These are phyloP conservation scores for Strix uralensis DNA, from an alignment of 2,113 vertebrate species.

Conservation along the genomic window DNA sequence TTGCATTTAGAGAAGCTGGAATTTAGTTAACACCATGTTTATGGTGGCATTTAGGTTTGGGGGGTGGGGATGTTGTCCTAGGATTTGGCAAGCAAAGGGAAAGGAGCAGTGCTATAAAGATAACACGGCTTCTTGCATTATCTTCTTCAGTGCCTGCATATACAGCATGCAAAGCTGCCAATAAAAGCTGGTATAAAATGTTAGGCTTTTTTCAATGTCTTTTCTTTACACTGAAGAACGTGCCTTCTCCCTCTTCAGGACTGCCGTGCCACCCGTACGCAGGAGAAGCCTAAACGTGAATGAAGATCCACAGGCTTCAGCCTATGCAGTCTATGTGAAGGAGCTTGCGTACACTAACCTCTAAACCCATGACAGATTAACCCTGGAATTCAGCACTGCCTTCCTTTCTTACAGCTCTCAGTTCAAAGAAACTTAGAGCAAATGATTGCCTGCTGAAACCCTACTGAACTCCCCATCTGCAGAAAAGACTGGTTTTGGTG, in stretches of 20 bases:
- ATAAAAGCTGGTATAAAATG: not conserved
- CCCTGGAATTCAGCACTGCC: not conserved
- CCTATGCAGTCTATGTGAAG: not conserved
- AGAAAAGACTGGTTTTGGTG: not conserved
- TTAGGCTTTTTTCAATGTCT: not conserved
- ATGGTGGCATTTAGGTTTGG: not conserved
- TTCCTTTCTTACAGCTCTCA: not conserved
- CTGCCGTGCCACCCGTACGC: fast-evolving
- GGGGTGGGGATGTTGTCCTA: not conserved
- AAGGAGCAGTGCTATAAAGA: not conserved
- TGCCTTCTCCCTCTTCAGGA: not conserved
- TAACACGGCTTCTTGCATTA: not conserved
- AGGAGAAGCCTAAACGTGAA: not conserved
- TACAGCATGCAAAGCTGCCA: not conserved
- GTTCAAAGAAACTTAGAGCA: not conserved
- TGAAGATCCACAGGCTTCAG: not conserved
- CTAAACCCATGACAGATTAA: not conserved
- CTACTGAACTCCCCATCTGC: not conserved
- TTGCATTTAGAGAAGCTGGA: not conserved
- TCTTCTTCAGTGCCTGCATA: not conserved
- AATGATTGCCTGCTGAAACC: not conserved
- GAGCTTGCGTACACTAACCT: fast-evolving
- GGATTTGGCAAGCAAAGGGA: slow-evolving; percentile 9
- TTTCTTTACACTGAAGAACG: not conserved
- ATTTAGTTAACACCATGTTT: not conserved